Evolutionary conservation across 2,888 invertebrate genomes (phyloP).

Genomic region (Tetragonula carbonaria): DNA sequence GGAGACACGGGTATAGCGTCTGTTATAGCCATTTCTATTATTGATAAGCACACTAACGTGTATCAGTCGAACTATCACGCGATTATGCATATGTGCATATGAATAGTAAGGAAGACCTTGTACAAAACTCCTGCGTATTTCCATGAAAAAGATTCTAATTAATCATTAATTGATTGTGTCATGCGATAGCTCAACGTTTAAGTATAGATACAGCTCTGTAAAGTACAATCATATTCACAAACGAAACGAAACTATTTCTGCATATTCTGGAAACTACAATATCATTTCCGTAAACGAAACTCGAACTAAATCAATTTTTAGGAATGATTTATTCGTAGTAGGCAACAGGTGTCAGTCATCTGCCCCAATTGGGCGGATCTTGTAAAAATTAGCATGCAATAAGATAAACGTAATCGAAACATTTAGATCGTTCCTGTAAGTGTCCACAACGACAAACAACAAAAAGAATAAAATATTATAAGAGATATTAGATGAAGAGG

Average conservation of each 20-base stretch:
- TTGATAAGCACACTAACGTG: conserved; percentile 29
- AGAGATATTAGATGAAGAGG: background rate
- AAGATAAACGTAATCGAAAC: background rate
- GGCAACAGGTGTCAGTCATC: conserved; percentile 19
- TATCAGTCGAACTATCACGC: conserved; percentile 49
- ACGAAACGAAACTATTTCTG: conserved; percentile 76
- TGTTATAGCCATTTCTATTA: conserved; percentile 31
- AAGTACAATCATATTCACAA: conserved; percentile 69
- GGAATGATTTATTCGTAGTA: too few species aligned
- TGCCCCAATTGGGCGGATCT: background rate
- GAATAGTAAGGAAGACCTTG: conserved; percentile 51
- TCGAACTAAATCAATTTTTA: conserved; percentile 11
- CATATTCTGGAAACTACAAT: conserved; percentile 68
- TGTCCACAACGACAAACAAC: background rate
- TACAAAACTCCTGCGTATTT: conserved; percentile 62
- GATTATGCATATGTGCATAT: conserved; percentile 39
- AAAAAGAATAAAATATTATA: background rate
- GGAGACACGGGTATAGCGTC: background rate
- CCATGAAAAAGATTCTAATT: conserved; percentile 51
- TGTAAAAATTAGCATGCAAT: conserved; percentile 10
- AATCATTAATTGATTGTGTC: conserved; percentile 33
- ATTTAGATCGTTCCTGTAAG: conserved; percentile 6
- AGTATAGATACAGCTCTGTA: conserved; percentile 62
- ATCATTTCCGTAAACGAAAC: conserved; percentile 16
- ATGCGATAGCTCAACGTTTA: conserved; percentile 38